phyloP scores from a whole-genome alignment of 53 echinoderm and acorn worm genomes.

The Hippasteria phrygiana region DNA sequence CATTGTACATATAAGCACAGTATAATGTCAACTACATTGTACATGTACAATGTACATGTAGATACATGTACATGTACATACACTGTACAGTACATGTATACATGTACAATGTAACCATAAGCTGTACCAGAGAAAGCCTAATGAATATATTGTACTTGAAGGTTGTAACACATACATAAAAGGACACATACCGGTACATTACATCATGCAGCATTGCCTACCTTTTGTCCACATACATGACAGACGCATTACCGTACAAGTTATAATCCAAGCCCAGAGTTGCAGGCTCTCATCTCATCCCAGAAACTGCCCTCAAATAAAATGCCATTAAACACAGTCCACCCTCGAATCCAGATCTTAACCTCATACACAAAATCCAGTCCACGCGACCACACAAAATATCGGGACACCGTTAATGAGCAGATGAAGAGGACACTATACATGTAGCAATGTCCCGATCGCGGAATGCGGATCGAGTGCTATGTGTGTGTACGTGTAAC shows the following conservation, averaged over 20 bases:
- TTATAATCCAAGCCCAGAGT: conserved; percentile 39
- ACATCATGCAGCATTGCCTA: conserved; percentile 19
- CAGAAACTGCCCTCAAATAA: conserved; percentile 20
- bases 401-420: neutral
- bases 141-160: too few species aligned
- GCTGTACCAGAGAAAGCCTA: too few species aligned
- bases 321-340: conserved; percentile 14
- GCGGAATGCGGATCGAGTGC: neutral
- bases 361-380: neutral
- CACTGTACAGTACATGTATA: too few species aligned
- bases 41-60: too few species aligned
- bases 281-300: conserved; percentile 29
- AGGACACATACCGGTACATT: too few species aligned
- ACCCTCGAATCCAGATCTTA: conserved; percentile 23
- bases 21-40: too few species aligned
- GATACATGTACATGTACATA: too few species aligned
- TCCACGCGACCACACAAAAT: neutral
- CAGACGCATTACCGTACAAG: conserved; percentile 61
- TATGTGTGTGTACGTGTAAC: conserved; percentile 6
- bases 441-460: neutral
- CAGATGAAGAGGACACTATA: neutral
- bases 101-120: too few species aligned
- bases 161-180: too few species aligned
- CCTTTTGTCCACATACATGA: conserved; percentile 68
- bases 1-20: too few species aligned